These are phyloP conservation scores for Geococcyx californianus DNA, from an alignment of 2,113 vertebrate species.

Conservation along the genomic window DNA sequence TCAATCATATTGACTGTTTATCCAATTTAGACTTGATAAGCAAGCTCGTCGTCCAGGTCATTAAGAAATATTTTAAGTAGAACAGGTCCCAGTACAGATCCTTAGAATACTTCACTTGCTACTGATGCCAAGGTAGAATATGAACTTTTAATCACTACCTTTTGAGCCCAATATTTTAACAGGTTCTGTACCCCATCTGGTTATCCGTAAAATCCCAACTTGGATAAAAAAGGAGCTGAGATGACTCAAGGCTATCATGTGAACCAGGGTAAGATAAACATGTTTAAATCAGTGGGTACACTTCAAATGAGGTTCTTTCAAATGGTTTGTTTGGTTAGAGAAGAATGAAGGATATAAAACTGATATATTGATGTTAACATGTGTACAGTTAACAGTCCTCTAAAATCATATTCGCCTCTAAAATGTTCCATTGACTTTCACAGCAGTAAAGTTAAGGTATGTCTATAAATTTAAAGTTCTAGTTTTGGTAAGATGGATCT, in stretches of 20 bases:
- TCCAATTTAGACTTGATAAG: background rate
- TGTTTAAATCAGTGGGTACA: background rate
- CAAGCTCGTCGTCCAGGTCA: background rate
- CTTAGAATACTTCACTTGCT: background rate
- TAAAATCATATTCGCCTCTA: background rate
- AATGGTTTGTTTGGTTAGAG: background rate
- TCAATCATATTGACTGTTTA: background rate
- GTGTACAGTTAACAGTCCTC: background rate
- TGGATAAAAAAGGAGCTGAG: background rate
- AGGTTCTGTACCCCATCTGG: background rate
- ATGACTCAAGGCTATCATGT: background rate
- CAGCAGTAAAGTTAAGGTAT: background rate
- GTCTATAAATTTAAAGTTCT: background rate
- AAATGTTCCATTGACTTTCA: background rate
- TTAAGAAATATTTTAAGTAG: background rate
- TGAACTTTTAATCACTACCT: background rate
- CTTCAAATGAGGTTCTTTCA: background rate
- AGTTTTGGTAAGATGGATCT: background rate
- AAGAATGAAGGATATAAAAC: background rate
- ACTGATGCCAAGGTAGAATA: accelerated
- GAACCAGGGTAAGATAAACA: background rate
- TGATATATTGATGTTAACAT: background rate
- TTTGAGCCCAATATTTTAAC: background rate
- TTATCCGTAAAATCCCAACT: background rate
- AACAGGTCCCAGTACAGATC: background rate